These are phyloP conservation scores for Leucoptera coffeella DNA, from an alignment of 2,888 invertebrate genomes.

Conservation along the genomic window DNA sequence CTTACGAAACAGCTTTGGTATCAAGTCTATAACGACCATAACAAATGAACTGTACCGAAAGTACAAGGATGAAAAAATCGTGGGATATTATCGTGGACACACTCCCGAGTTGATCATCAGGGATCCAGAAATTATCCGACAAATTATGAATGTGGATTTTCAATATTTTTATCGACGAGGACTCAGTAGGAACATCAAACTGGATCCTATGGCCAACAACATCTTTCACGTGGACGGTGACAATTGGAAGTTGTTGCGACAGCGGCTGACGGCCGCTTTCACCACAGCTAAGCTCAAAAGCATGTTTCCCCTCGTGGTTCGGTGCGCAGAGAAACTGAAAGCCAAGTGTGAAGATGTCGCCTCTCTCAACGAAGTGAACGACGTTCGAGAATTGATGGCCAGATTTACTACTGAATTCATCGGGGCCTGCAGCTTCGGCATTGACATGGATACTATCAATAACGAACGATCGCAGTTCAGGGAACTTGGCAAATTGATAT, in stretches of 20 bases:
- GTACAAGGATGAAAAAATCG: constrained; percentile 3
- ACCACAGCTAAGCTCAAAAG: constrained; percentile 4
- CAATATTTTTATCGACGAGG: constrained; percentile 3
- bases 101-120: constrained; percentile 5
- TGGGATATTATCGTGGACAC: constrained; percentile 4
- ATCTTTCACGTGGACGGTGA: constrained; percentile 5
- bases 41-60: constrained; percentile 2
- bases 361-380: not conserved
- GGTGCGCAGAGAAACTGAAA: constrained; percentile 5
- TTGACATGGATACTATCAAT: constrained; percentile 5
- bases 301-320: constrained; percentile 5
- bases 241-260: constrained; percentile 5
- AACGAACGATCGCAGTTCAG: constrained; percentile 5
- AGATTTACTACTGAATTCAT: constrained; percentile 6
- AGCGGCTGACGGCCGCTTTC: constrained; percentile 4
- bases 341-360: not conserved
- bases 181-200: constrained; percentile 1
- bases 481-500: constrained; percentile 3
- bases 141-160: constrained; percentile 4
- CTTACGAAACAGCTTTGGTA: constrained; percentile 13
- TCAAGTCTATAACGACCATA: constrained; percentile 9
- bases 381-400: constrained; percentile 5
- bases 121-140: constrained; percentile 4
- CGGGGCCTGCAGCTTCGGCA: constrained; percentile 6
- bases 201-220: constrained; percentile 3